These are phyloP conservation scores for Anhinga rufa DNA, from an alignment of 2,113 vertebrate species.

Conservation along the genomic window DNA sequence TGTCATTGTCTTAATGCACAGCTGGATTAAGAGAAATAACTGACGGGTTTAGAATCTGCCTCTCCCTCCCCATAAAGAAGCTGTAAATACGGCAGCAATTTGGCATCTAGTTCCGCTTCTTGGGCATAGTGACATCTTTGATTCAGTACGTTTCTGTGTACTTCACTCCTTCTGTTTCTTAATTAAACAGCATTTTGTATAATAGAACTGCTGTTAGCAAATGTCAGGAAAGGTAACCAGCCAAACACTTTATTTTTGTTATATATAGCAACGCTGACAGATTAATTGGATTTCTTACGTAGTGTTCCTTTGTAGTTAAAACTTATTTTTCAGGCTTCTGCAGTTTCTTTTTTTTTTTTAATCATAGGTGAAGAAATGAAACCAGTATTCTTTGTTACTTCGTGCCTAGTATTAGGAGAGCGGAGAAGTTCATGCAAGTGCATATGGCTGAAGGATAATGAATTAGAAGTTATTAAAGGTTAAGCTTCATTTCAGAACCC, in stretches of 20 bases:
- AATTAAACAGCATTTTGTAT: background rate
- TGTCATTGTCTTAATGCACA: background rate
- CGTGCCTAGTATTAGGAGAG: background rate
- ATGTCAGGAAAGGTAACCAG: background rate
- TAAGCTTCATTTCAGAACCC: background rate
- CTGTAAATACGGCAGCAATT: background rate
- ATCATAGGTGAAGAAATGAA: background rate
- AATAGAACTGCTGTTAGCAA: background rate
- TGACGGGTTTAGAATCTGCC: background rate
- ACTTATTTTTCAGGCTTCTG: background rate
- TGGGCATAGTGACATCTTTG: background rate
- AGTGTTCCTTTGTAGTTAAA: background rate
- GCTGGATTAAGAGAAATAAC: background rate
- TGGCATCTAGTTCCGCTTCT: background rate
- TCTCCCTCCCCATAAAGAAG: background rate
- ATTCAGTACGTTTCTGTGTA: background rate
- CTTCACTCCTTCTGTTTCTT: background rate
- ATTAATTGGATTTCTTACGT: background rate
- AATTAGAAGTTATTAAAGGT: background rate
- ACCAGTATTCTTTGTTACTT: background rate
- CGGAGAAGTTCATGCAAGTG: background rate
- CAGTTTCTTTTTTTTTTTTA: background rate
- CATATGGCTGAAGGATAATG: background rate
- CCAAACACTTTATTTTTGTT: background rate
- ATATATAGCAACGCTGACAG: background rate